Evolutionary conservation across 2,888 invertebrate genomes (phyloP).

Genomic region (Tenthredo distinguenda): DNA sequence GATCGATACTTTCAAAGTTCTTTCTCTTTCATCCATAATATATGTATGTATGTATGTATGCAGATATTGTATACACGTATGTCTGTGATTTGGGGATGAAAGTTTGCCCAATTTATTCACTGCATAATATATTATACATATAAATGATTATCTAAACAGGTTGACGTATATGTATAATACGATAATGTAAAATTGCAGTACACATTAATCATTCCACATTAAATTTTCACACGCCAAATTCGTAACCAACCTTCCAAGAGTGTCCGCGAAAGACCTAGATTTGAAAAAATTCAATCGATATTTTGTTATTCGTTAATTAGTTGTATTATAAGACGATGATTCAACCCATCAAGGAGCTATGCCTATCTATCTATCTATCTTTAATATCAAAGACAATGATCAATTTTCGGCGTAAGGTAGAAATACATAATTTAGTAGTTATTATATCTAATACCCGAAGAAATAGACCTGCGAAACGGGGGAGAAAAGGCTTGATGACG

Average conservation of each 20-base stretch:
- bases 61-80: neutral
- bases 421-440: neutral
- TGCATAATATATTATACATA: neutral
- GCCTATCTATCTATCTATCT: neutral
- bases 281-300: conserved; percentile 69
- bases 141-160: neutral
- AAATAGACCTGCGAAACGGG: neutral
- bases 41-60: neutral
- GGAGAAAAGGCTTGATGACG: neutral
- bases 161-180: neutral
- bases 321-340: neutral
- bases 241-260: conserved; percentile 84
- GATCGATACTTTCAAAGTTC: neutral
- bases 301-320: conserved; percentile 45
- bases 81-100: neutral
- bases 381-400: neutral
- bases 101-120: neutral
- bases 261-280: conserved; percentile 84
- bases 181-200: conserved; percentile 1
- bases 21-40: neutral
- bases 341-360: conserved; percentile 2
- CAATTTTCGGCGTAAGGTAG: neutral
- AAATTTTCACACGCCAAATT: conserved; percentile 74
- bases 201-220: conserved; percentile 45
- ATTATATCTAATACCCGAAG: neutral